Evolutionary conservation across 2,888 invertebrate species (phyloP).

Genomic region (Macrosoma leucophasiata): DNA sequence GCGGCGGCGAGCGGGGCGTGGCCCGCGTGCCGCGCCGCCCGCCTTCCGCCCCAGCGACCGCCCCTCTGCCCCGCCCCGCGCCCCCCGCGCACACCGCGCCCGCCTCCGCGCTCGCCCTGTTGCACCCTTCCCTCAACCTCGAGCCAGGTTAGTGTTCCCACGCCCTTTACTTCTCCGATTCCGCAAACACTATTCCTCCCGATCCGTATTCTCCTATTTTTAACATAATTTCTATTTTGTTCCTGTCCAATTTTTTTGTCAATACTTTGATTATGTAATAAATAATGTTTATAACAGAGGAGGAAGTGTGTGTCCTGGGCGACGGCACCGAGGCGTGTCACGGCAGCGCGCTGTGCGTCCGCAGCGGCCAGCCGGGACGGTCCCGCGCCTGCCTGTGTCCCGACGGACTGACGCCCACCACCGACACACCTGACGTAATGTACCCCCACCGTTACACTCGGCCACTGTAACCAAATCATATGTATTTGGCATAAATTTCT

Average conservation of each 20-base stretch:
- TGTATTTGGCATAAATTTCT: too few relatives aligned
- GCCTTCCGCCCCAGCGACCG: constrained; percentile 12
- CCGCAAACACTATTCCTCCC: not conserved
- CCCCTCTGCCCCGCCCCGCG: constrained; percentile 20
- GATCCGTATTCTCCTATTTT: not conserved
- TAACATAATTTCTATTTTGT: too few relatives aligned
- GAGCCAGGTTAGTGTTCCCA: too few relatives aligned
- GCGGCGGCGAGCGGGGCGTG: constrained; percentile 47
- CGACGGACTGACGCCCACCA: constrained; percentile 58
- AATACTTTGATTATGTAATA: too few relatives aligned
- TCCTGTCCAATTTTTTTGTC: too few relatives aligned
- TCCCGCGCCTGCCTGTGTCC: constrained; percentile 72
- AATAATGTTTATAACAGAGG: constrained; percentile 35
- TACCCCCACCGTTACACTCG: too few relatives aligned
- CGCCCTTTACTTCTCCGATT: not conserved
- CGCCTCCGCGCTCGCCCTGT: constrained; percentile 33
- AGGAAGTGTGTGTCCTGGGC: constrained; percentile 76
- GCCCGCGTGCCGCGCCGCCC: constrained; percentile 39
- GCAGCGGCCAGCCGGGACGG: constrained; percentile 54
- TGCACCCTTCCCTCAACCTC: constrained; percentile 39
- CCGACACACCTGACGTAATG: constrained; percentile 30
- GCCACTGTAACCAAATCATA: too few relatives aligned
- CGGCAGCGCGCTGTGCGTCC: constrained; percentile 77
- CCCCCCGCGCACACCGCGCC: constrained; percentile 30
- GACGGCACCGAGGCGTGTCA: constrained; percentile 60